Base-by-base conservation (phyloP, 2,888 invertebrate genomes). In the Hirudinaria manillensis region DNA sequence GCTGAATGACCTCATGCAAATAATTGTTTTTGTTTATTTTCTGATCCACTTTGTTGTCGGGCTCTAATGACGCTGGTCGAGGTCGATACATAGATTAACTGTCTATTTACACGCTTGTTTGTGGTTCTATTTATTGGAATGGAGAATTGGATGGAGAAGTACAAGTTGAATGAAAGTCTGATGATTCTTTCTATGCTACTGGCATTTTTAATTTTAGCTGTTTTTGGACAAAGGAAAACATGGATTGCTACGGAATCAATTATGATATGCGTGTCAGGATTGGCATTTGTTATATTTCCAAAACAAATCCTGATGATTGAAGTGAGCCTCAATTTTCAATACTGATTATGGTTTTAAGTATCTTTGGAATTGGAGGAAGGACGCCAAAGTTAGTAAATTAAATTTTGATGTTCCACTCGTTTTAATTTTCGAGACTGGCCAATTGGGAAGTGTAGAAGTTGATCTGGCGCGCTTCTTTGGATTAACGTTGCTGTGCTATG, bases 221-320 rank as follows among this genome's bases (percentile, higher is more conserved):
- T 77, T 10, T 77, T 77, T 27, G 77, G 76, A 16, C 77, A 78
- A 16, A 77, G 79, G 21, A 61, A 68, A 32, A 73, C 76, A 13
- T 79, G 79, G 79, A 75, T 78, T 38, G 73, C 72, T 7, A 77
- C 78, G 21, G 79, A 79, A 56, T 51, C 71, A 19, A 27, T 79
- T 67, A 70, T 74, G 32, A 34, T 75, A n/a, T 38, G 70, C 7
- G 77, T 70, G 3, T 73, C 75, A 36, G 79, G 79, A 13, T 24
- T 71, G 13, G 78, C 74, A 21, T 76, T 70, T 27, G 32, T 66
- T 53, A 21, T 55, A 27, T 66, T 68, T 29, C 77, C 77, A 32
- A 61, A 61, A 61, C 61, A 61, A 61, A 61, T 61, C 13, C 13
- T 61, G 61, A 1, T n/a, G 7, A 24, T 61, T 29, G 61, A 61